These are phyloP conservation scores for Eupithecia subfuscata DNA, from an alignment of 2,888 invertebrate species.

Conservation along the genomic window DNA sequence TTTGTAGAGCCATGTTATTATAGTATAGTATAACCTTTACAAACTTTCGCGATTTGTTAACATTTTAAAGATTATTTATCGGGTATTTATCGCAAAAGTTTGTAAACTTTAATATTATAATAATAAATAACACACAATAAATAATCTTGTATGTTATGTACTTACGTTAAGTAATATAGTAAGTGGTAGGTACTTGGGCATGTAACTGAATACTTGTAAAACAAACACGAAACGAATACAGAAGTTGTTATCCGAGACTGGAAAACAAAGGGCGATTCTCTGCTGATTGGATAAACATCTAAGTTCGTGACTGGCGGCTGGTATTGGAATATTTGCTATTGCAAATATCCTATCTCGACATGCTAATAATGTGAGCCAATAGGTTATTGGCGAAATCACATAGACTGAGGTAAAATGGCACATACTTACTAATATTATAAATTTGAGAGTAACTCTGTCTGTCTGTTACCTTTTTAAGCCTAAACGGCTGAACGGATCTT, in stretches of 20 bases:
- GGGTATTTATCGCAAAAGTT: no score
- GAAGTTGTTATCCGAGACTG: slow-evolving; percentile 38
- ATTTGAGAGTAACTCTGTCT: no score
- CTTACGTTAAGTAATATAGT: neutral
- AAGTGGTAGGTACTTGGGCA: slow-evolving; percentile 1
- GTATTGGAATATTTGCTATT: slow-evolving; percentile 57
- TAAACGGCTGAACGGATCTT: no score
- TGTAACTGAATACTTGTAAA: slow-evolving; percentile 33
- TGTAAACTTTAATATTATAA: no score
- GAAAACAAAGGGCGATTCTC: slow-evolving; percentile 51
- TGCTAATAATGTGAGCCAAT: slow-evolving; percentile 58
- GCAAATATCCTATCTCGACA: slow-evolving; percentile 58
- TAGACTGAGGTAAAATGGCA: slow-evolving; percentile 34
- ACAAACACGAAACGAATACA: slow-evolving; percentile 41
- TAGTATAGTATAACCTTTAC: no score
- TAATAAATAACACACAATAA: no score
- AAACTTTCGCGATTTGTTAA: no score
- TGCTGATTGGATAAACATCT: slow-evolving; percentile 57
- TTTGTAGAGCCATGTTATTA: neutral
- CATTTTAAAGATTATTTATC: no score
- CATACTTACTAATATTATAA: neutral
- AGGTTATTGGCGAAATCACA: slow-evolving; percentile 56
- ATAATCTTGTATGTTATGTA: neutral
- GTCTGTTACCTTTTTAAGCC: no score
- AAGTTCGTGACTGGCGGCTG: slow-evolving; percentile 54